These are phyloP conservation scores for Saimiri boliviensis DNA, from an alignment of 2,113 vertebrate species.

Conservation along the genomic window DNA sequence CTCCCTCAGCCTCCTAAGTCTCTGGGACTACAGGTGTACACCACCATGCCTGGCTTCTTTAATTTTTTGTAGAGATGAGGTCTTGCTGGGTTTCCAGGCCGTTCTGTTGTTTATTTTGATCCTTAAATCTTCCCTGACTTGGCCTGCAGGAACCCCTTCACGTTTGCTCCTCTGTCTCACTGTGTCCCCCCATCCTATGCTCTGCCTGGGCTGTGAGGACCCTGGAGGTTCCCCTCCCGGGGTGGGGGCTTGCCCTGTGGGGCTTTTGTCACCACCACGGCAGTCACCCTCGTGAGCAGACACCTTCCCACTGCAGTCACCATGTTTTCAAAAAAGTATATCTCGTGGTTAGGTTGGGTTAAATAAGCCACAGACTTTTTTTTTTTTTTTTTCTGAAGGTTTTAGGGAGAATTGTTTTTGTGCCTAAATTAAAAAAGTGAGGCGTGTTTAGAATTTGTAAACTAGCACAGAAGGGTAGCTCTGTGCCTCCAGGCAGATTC, in stretches of 20 bases:
- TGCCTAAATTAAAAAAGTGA: neutral
- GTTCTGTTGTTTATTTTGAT: neutral
- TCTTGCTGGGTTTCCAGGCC: too few relatives aligned
- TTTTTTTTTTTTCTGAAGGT: neutral
- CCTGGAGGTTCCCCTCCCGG: neutral
- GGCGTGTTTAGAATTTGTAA: neutral
- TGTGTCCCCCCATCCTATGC: neutral
- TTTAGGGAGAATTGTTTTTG: neutral
- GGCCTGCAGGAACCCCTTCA: neutral
- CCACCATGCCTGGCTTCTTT: too few relatives aligned
- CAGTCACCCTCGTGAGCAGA: fast-evolving
- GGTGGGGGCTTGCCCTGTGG: neutral
- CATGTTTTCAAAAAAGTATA: neutral
- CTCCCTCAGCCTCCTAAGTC: too few relatives aligned
- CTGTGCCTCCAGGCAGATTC: neutral
- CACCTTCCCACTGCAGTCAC: neutral
- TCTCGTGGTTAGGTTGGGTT: neutral
- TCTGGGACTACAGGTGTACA: too few relatives aligned
- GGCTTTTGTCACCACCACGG: neutral
- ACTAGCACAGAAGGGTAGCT: neutral
- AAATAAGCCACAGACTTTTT: neutral
- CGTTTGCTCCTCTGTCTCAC: fast-evolving
- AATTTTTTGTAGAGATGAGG: too few relatives aligned
- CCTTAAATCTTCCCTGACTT: neutral
- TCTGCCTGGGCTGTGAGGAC: neutral